Conservation (phyloP, 2,113 vertebrate species). For the Sylvietta virens region DNA sequence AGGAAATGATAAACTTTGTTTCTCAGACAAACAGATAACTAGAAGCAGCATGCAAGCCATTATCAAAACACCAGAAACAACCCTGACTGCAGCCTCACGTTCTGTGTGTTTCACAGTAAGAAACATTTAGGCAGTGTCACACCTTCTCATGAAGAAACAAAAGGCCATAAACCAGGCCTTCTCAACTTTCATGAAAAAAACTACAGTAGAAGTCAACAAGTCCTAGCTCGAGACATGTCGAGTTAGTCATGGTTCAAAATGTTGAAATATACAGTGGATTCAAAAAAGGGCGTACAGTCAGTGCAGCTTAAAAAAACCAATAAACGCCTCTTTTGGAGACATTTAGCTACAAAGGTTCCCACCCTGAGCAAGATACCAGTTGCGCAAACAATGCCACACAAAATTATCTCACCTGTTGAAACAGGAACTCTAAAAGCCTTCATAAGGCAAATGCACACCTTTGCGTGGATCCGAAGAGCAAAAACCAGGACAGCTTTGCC, state of each 20-base stretch:
- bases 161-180: conserved; percentile 78
- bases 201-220: conserved; percentile 81
- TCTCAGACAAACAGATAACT: conserved; percentile 44
- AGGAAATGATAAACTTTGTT: conserved; percentile 29
- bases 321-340: conserved; percentile 77
- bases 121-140: conserved; percentile 99
- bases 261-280: conserved; percentile 76
- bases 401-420: conserved; percentile 41
- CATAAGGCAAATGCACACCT: conserved; percentile 53
- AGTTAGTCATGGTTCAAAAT: conserved; percentile 82
- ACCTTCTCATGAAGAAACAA: conserved; percentile 98
- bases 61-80: conserved; percentile 98
- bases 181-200: conserved; percentile 96
- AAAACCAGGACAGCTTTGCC: conserved; percentile 6
- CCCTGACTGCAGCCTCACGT: conserved; percentile 96
- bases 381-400: conserved; percentile 60
- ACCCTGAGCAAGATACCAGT: conserved; percentile 73
- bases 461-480: conserved; percentile 45
- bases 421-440: conserved; percentile 48
- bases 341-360: conserved; percentile 78
- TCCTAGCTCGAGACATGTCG: conserved; percentile 78
- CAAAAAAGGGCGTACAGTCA: conserved; percentile 74
- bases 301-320: conserved; percentile 81
- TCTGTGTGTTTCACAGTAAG: conserved; percentile 95
- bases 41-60: conserved; percentile 84